phyloP scores from a whole-genome alignment of 1,140 invertebrate genomes.

The Hypothenemus hampei region DNA sequence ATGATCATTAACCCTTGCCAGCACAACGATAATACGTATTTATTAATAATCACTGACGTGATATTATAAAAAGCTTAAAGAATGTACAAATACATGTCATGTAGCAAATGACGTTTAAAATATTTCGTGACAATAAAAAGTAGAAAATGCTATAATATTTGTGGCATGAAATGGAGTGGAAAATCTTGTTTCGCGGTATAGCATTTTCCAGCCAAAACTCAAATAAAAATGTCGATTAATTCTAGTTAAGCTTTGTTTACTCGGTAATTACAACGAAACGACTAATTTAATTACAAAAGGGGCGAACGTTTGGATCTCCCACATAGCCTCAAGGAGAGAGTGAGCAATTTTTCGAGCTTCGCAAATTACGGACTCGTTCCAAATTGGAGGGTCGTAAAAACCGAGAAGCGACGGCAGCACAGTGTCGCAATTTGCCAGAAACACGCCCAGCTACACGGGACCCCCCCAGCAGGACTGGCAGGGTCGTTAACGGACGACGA shows the following conservation, averaged over 20 bases:
- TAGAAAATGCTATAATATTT: too few species aligned
- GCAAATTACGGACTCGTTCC: conserved; percentile 17
- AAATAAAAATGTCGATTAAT: too few species aligned
- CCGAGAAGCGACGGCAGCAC: conserved; percentile 14
- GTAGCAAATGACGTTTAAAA: too few species aligned
- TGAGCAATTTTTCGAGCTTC: conserved; percentile 13
- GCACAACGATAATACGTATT: too few species aligned
- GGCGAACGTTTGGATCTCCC: conserved; percentile 9
- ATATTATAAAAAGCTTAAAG: too few species aligned
- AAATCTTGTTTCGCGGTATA: too few species aligned
- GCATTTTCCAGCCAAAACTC: too few species aligned
- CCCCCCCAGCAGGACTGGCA: conserved; percentile 17
- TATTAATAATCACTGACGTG: too few species aligned
- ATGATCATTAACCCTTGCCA: too few species aligned
- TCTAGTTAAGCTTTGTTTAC: conserved; percentile 7
- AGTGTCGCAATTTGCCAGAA: conserved; percentile 28
- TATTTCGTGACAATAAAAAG: too few species aligned
- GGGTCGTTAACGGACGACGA: conserved; percentile 23
- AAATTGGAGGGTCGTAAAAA: conserved; percentile 28
- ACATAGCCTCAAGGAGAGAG: not conserved
- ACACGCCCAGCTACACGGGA: conserved; percentile 18
- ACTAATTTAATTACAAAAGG: conserved; percentile 22
- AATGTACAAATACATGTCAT: too few species aligned
- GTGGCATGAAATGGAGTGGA: too few species aligned
- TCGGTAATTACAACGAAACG: conserved; percentile 12